These are phyloP conservation scores for Leptoteleia sp. DNA, from an alignment of 1,140 invertebrate species.

Conservation along the genomic window DNA sequence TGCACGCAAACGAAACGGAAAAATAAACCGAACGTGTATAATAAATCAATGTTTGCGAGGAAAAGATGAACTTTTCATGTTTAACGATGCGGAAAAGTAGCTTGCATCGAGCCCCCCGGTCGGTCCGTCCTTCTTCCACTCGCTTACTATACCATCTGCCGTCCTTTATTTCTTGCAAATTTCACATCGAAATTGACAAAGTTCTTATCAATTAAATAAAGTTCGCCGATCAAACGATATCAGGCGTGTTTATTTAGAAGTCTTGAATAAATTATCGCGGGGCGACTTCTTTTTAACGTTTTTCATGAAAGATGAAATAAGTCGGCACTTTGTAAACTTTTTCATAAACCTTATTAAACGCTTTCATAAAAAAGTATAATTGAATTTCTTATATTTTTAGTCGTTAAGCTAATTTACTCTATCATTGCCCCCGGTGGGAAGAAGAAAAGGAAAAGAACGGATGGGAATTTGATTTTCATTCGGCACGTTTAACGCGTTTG, in stretches of 20 bases:
- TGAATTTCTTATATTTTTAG: too few species aligned
- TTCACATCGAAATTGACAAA: slow-evolving; percentile 33
- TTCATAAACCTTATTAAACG: too few species aligned
- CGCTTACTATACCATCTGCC: background rate
- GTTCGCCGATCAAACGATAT: slow-evolving; percentile 1
- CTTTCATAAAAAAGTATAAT: too few species aligned
- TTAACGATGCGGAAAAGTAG: slow-evolving; percentile 39
- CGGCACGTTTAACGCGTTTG: too few species aligned
- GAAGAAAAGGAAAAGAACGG: too few species aligned
- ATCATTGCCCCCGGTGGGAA: too few species aligned
- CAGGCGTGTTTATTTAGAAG: background rate
- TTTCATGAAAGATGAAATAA: too few species aligned
- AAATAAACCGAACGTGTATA: slow-evolving; percentile 36
- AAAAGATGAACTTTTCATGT: slow-evolving; percentile 25
- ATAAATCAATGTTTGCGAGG: slow-evolving; percentile 44
- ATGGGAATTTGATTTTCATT: too few species aligned
- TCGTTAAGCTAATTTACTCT: too few species aligned
- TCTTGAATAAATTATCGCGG: slow-evolving; percentile 20
- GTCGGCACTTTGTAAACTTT: too few species aligned
- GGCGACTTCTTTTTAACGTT: too few species aligned
- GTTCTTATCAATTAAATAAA: slow-evolving; percentile 38
- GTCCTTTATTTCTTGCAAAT: slow-evolving; percentile 19
- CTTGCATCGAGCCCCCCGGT: slow-evolving; percentile 1
- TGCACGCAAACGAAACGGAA: slow-evolving; percentile 48
- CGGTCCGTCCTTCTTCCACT: background rate